Percentiles rank a stretch among this genome's conserved stretches.
phyloP scores from a whole-genome alignment of 2,113 vertebrate genomes.

The Cochlearius cochlearius region DNA sequence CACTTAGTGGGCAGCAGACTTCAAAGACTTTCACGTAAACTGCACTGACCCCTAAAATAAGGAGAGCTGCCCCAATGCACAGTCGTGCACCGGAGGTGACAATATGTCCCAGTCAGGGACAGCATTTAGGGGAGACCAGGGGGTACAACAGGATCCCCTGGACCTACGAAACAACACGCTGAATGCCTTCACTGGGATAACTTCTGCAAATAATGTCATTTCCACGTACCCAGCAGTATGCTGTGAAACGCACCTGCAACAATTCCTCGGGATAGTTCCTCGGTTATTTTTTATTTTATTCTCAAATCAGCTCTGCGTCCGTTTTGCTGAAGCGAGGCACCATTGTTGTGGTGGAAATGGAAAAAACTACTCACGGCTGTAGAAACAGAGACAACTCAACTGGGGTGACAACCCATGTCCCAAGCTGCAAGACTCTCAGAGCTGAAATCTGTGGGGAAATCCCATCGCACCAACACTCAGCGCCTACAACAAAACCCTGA shows the following conservation, averaged over 20 bases:
- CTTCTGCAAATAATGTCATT: not conserved
- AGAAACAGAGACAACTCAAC: not conserved
- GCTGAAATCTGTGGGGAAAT: not conserved
- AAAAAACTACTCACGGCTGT: not conserved
- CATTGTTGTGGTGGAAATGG: not conserved
- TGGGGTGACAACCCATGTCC: not conserved
- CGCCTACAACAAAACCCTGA: not conserved
- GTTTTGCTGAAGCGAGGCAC: not conserved
- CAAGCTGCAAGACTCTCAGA: not conserved
- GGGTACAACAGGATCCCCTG: not conserved
- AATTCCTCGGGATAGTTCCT: not conserved
- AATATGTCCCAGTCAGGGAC: not conserved
- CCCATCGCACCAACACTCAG: not conserved
- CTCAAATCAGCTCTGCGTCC: not conserved
- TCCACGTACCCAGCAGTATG: fast-evolving
- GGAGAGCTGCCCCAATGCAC: not conserved
- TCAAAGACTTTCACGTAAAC: not conserved
- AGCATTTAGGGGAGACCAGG: not conserved
- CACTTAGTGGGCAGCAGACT: not conserved
- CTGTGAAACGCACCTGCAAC: not conserved
- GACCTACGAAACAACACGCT: not conserved
- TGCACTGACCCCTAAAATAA: not conserved
- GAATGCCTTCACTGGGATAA: not conserved
- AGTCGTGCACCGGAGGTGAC: fast-evolving
- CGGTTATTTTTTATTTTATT: not conserved